Conservation (phyloP, 30 jellyfish, hydroid and myxozoan species). For the Aurelia aurita region DNA sequence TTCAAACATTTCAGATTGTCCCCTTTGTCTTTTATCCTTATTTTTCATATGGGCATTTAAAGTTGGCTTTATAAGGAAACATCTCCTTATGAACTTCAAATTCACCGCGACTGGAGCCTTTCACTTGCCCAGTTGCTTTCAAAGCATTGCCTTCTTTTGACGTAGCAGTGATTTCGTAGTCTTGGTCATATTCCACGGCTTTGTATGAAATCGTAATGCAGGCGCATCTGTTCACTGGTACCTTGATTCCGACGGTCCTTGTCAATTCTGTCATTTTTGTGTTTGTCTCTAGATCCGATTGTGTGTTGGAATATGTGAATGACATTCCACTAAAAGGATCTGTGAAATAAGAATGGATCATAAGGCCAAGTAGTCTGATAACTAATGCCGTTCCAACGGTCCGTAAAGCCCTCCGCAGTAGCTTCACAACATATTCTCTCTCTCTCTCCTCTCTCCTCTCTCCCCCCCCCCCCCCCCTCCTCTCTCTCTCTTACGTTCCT, state of each 20-base stretch:
- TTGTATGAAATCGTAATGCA: slow-evolving; percentile 29
- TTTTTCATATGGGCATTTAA: slow-evolving; percentile 35
- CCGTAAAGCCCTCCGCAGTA: too few species aligned
- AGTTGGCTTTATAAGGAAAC: not conserved
- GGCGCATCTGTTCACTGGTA: slow-evolving; percentile 35
- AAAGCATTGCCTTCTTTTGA: slow-evolving; percentile 25
- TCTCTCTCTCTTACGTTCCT: too few species aligned
- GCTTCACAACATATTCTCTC: too few species aligned
- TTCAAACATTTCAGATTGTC: too few species aligned
- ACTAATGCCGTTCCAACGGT: too few species aligned
- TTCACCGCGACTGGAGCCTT: not conserved
- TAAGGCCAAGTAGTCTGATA: too few species aligned
- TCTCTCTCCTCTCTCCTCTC: too few species aligned
- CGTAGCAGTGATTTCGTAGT: slow-evolving; percentile 10
- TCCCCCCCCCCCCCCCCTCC: too few species aligned
- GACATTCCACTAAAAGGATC: slow-evolving; percentile 7
- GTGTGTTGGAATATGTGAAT: slow-evolving; percentile 9
- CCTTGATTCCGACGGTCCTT: not conserved
- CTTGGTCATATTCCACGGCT: not conserved
- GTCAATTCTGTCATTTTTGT: not conserved
- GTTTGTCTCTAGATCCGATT: slow-evolving; percentile 2
- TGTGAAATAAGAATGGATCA: not conserved
- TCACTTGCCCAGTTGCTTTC: slow-evolving; percentile 13
- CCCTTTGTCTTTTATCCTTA: not conserved
- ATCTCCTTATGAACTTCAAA: slow-evolving; percentile 12